Base-by-base conservation (phyloP, 1,140 invertebrate species). In the Uloborus diversus region DNA sequence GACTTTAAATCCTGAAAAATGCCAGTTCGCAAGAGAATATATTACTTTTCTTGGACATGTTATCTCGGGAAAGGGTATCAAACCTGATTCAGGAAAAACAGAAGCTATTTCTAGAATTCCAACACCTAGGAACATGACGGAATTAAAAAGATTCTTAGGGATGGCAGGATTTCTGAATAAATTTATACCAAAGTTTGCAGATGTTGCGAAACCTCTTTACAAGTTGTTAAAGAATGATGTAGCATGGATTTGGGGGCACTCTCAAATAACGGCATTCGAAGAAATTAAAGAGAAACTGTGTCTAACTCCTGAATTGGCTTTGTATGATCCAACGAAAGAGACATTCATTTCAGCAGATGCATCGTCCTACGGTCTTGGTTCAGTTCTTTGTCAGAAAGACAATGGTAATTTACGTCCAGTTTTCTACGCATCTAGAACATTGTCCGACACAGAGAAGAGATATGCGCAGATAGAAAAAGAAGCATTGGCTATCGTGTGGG, bases 391-490 rank as follows among this genome's bases (percentile, higher is more conserved):
- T 56, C 14, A 56, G 20, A 17, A 25, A 56, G 17, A 56, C 7
- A 25, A 56, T 56, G 14, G 23, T 25, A 56, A 56, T 20, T 7
- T 42, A 42, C 7, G 23, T 56, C 14, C 23, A 25, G 23, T n/a
- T n/a, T 25, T 56, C 7, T 56, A n/a, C 51, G 23, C 51, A 56
- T 56, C 51, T 56, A 7, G 51, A 20, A 56, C 51, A n/a, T 56
- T 25, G 20, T 56, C 51, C 20, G 20, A 56, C 7, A 25, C 51
- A 7, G 7, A 56, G 23, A 56, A 56, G 23, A 56, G 7, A n/a
- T 56, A 7, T 56, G 51, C 51, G 7, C 51, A 56, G 51, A 56
- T 56, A 56, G 51, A 56, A 56, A 56, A 56, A n/a, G n/a, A n/a
- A 25, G 7, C 51, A n/a, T 25, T 56, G 23, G 51, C 23, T n/a